Percentiles rank a stretch among this genome's conserved stretches.
These are phyloP conservation scores for Formica exsecta DNA, from an alignment of 1,140 invertebrate genomes.

Conservation along the genomic window DNA sequence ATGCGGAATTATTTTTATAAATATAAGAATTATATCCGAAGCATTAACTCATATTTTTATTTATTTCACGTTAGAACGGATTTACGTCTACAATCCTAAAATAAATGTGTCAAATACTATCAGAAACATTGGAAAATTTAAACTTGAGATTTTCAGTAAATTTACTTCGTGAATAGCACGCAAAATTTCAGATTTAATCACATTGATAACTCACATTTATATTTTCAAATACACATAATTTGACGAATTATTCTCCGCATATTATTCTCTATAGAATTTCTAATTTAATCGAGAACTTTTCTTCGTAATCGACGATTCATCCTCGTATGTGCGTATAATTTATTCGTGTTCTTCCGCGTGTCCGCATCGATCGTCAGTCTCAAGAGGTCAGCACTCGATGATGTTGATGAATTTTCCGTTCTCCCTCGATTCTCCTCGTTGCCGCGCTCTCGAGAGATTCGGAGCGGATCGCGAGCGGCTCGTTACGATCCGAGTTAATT, in stretches of 20 bases:
- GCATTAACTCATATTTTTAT: background rate
- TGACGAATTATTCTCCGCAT: background rate
- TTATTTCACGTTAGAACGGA: background rate
- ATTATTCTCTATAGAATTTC: background rate
- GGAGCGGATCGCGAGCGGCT: slow-evolving; percentile 3
- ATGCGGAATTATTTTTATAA: background rate
- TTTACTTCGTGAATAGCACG: background rate
- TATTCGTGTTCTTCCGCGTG: background rate
- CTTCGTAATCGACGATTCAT: background rate
- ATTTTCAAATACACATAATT: background rate
- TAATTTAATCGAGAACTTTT: background rate
- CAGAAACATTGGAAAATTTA: background rate
- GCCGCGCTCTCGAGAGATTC: slow-evolving; percentile 3
- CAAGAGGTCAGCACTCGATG: slow-evolving; percentile 27
- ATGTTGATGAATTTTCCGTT: slow-evolving; percentile 14
- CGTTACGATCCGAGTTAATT: slow-evolving; percentile 45
- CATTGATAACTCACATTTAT: background rate
- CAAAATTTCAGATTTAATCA: background rate
- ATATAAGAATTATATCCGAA: background rate
- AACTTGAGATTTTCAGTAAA: background rate
- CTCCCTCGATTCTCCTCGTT: slow-evolving; percentile 21
- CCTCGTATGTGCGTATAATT: background rate
- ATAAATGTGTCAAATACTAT: background rate
- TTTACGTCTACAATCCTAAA: background rate
- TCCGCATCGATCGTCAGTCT: background rate